Percentiles rank a stretch among this genome's conserved stretches.
Evolutionary conservation across 2,113 vertebrate genomes (phyloP).

Genomic region (Agapornis roseicollis): DNA sequence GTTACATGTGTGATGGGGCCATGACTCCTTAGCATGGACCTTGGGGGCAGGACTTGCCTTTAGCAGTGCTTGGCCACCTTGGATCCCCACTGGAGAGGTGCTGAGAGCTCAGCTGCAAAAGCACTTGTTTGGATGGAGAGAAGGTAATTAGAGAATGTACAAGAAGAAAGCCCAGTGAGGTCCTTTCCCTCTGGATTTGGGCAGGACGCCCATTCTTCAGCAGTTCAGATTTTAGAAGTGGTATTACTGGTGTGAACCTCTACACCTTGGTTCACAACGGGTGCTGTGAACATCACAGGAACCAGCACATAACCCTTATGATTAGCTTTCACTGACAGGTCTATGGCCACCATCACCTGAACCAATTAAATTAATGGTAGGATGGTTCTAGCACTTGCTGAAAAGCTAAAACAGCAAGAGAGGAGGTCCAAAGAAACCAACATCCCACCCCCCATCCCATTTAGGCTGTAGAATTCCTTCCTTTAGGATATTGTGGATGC

Average conservation of each 20-base stretch:
- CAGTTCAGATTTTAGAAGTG: neutral
- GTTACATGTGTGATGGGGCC: neutral
- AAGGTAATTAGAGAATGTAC: neutral
- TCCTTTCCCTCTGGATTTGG: neutral
- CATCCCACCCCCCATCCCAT: fast-evolving
- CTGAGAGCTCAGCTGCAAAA: neutral
- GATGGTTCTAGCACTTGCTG: neutral
- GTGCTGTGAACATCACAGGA: neutral
- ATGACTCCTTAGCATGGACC: neutral
- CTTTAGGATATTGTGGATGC: neutral
- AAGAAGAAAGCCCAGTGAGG: neutral
- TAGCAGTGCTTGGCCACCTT: fast-evolving
- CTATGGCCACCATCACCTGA: neutral
- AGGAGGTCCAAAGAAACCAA: fast-evolving
- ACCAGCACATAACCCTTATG: neutral
- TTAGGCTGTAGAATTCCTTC: neutral
- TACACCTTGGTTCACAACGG: neutral
- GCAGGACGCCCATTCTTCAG: neutral
- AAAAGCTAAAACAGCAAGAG: neutral
- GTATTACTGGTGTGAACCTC: neutral
- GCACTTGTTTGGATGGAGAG: neutral
- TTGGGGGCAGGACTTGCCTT: neutral
- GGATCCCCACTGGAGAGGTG: neutral
- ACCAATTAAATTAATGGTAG: neutral
- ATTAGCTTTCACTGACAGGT: neutral